Evolutionary conservation across 2,797 vertebrate species (phyloP).

Genomic region (Paguma larvata): DNA sequence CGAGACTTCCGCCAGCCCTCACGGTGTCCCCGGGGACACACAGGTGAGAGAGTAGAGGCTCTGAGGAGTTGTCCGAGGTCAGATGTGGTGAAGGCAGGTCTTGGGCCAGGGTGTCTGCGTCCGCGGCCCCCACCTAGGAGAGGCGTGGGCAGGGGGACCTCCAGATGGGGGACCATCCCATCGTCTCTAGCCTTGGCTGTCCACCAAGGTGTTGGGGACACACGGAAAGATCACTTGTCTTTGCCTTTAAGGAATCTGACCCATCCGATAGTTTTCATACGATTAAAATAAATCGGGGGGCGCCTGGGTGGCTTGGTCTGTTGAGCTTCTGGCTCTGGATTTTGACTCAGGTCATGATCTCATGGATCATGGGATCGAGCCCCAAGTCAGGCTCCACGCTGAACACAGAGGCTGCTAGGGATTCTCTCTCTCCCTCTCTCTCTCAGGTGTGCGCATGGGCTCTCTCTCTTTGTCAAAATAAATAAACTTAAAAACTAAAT

Average conservation of each 20-base stretch:
- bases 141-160: background rate
- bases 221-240: background rate
- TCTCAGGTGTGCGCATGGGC: too few species aligned
- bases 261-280: rapidly evolving
- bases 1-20: background rate
- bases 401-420: too few species aligned
- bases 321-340: too few species aligned
- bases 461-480: too few species aligned
- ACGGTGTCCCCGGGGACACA: background rate
- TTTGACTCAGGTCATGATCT: too few species aligned
- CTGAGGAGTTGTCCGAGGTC: background rate
- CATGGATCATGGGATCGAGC: too few species aligned
- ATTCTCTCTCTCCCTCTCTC: too few species aligned
- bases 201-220: background rate
- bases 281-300: background rate
- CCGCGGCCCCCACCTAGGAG: background rate
- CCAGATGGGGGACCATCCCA: background rate
- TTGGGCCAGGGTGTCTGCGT: background rate
- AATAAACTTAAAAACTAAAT: too few species aligned
- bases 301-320: too few species aligned
- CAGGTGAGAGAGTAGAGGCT: background rate
- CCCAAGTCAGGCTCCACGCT: too few species aligned
- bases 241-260: background rate
- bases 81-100: too few species aligned
- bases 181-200: rapidly evolving